Base-by-base conservation (phyloP, 2,888 invertebrate species). In the Choristoneura rosaceana region DNA sequence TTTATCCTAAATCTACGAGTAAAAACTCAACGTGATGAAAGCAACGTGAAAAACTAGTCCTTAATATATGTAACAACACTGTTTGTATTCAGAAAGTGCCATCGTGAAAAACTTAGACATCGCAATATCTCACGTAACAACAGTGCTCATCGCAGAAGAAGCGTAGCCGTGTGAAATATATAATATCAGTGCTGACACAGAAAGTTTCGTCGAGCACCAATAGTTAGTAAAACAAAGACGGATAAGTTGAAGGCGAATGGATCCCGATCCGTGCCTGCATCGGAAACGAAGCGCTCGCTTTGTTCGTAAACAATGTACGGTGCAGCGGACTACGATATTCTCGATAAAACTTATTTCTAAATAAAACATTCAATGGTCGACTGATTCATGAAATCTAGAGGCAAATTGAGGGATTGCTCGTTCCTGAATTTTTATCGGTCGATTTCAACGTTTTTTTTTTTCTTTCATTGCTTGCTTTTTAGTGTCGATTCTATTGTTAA, bases 291-390 rank as follows among this genome's bases (percentile, higher is more conserved):
- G 83, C 84, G 81, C 83, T 84, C 84, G 86, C 88, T 89, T 90
- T 91, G 91, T 91, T 92, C 90, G 83, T 86, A 89, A 90, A 92
- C 91, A 92, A 92, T 88, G 86, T 87, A 83, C 88, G 83, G 75
- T 17, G 15, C 41, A 43, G 9, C 84, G 84, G 86, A 88, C 87
- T 84, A 83, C 84, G 82, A 33, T 71, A 52, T 81, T 86, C 79
- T 80, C 84, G 81, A 84, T 87, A 82, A 87, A 90, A 88, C 87
- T 91, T 90, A 86, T 89, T 84, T 85, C 83, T 87, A 89, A 86
- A 84, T 84, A 79, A 78, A 85, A 83, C 41, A 60, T 34, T 15
- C 17, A 17, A 82, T 74, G 73, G 73, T 78, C 59, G 25, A 61
- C 59, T 14, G 60, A 50, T 70, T 70, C 38, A 43, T 60, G 65